A percentile compares a stretch with the other conserved stretches of the same genome.
These are phyloP conservation scores for Mus spicilegus DNA, from an alignment of 2,113 vertebrate species.

Conservation along the genomic window DNA sequence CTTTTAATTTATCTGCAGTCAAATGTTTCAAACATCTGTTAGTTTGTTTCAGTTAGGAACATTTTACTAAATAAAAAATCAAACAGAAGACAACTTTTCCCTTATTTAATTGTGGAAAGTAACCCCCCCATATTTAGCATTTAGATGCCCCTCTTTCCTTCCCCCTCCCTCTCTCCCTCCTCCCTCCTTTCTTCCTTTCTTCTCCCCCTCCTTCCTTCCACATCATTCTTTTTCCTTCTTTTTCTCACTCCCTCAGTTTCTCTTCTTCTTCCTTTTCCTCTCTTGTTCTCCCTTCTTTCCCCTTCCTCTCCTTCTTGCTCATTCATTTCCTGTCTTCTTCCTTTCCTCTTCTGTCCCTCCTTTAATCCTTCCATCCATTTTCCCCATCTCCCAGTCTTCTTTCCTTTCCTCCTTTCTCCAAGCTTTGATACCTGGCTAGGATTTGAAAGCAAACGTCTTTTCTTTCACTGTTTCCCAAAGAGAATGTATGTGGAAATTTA, in stretches of 20 bases:
- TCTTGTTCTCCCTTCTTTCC: background rate
- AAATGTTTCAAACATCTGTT: constrained; percentile 58
- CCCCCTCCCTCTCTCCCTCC: background rate
- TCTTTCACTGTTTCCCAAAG: constrained; percentile 47
- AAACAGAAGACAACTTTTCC: background rate
- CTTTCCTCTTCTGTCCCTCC: no score
- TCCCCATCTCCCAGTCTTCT: background rate
- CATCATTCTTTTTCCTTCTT: background rate
- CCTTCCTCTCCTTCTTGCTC: no score
- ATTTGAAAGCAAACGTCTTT: constrained; percentile 30
- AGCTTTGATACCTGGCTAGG: background rate
- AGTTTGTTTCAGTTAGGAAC: constrained; percentile 44
- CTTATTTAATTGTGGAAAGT: constrained; percentile 35
- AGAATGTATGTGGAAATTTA: constrained; percentile 4
- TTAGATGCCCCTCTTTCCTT: background rate
- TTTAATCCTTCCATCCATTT: background rate
- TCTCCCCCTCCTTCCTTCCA: no score
- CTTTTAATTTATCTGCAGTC: constrained; percentile 12
- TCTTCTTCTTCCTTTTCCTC: background rate
- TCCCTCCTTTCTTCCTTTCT: background rate
- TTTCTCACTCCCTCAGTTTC: no score
- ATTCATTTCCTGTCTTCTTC: background rate
- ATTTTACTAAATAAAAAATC: constrained; percentile 18
- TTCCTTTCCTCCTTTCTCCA: background rate
- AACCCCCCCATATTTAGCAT: background rate